Evolutionary conservation across 53 echinoderm and acorn worm species (phyloP), one percentile per base, ranked within the genome.

Genomic region (Holothuria scabra): DNA sequence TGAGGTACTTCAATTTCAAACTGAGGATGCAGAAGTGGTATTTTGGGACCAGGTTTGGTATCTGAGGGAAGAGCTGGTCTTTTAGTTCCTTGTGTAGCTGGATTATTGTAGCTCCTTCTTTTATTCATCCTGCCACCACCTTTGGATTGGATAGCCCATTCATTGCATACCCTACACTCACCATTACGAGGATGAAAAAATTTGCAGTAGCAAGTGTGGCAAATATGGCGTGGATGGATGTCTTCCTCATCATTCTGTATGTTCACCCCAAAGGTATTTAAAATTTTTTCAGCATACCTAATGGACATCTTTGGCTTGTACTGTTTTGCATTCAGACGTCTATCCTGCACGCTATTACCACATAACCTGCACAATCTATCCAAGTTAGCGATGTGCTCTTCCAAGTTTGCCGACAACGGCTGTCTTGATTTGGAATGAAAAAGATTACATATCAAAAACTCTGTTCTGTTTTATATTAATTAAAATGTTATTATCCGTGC

Each of bases 351-450:
- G 24, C 76, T 11, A 13, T 76, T 19, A 23, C 76, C 46, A 25
- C 76, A 76, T 48, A 56, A 52, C 25, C 76, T 37, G 46, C 76
- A 76, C 69, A 38, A 6, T 9, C 69, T 30, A 3, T 38, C 41
- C 3, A 68, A 20, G 34, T 9, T 16, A 34, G 20, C 8, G 67
- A 67, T 29, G 34, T 68, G 35, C 2, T 68, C 20, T 38, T 32
- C 69, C 69, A 68, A 34, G 69, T 34, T 34, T 32, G 69, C 30
- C 14, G 52, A 52, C 52, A n/a, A 52, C 18, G 18, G 52, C 18
- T n/a, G n/a, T 52, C 52, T 52, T 52, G 52, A 52, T 16, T 52
- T 52, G 14, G 52, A 18, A 8, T 52, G 8, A 18, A 52, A 52
- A 52, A 1, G 3, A 52, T 52, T n/a, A n/a, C n/a, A 52, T 18